Evolutionary conservation across 2,888 invertebrate species (phyloP).

Genomic region (Sepioteuthis lessoniana): DNA sequence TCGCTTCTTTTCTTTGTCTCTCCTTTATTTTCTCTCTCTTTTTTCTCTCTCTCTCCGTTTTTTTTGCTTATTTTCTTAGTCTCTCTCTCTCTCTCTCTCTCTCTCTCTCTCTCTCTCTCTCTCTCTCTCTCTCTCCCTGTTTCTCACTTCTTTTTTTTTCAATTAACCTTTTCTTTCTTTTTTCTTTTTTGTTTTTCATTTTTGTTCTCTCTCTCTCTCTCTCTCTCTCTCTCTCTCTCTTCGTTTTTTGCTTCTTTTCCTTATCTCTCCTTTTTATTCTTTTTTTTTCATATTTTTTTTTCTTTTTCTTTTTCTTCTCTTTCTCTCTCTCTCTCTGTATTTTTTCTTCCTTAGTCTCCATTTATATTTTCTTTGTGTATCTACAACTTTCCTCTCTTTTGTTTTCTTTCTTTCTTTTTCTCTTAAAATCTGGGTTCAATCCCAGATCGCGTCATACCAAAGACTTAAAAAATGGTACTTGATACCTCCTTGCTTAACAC

Average conservation of each 20-base stretch:
- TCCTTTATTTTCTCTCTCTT: neutral
- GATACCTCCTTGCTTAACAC: too few species aligned
- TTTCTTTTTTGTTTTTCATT: neutral
- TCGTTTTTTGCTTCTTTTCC: neutral
- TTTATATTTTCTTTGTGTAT: too few species aligned
- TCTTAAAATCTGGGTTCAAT: too few species aligned
- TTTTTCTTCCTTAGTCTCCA: too few species aligned
- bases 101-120: neutral
- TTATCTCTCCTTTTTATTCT: neutral
- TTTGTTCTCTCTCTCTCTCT: neutral
- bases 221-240: neutral
- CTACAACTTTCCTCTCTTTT: too few species aligned
- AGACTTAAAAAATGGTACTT: too few species aligned
- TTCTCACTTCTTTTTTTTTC: neutral
- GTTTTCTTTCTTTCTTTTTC: too few species aligned
- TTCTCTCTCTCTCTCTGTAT: too few species aligned
- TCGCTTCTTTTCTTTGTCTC: too few species aligned
- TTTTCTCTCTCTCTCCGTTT: neutral
- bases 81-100: neutral
- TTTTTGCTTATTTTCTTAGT: neutral
- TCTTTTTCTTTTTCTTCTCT: too few species aligned
- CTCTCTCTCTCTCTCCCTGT: neutral
- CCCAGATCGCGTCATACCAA: too few species aligned
- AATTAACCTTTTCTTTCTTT: neutral
- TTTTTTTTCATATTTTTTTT: too few species aligned